Conservation (phyloP, 2,888 invertebrate species). For the Rhopalosiphum nymphaeae region DNA sequence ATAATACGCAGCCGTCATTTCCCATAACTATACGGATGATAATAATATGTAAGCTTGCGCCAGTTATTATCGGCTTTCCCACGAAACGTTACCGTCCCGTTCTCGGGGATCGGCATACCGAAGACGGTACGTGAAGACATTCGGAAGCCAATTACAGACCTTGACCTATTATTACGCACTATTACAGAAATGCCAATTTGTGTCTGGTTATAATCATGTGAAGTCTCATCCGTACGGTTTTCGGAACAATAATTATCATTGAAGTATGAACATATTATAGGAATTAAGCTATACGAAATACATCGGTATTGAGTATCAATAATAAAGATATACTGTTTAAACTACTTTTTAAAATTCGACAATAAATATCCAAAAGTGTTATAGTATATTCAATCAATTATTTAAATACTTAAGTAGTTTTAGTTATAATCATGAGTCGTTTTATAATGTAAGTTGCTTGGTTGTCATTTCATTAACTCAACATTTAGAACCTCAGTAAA, state of each 20-base stretch:
- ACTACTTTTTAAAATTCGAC: not conserved
- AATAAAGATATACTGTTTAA: not conserved
- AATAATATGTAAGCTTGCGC: conserved; percentile 18
- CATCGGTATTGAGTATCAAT: not conserved
- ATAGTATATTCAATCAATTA: not conserved
- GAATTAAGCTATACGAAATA: not conserved
- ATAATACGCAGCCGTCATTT: conserved; percentile 13
- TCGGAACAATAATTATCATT: conserved; percentile 3
- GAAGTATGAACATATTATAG: not conserved
- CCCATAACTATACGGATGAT: conserved; percentile 28
- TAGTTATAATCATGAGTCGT: not conserved
- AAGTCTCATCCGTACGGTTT: conserved; percentile 33
- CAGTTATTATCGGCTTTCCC: conserved; percentile 49
- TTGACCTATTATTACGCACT: conserved; percentile 59
- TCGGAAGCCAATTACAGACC: conserved; percentile 59
- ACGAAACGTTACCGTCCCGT: conserved; percentile 28
- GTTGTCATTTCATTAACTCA: not conserved
- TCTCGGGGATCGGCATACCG: conserved; percentile 53
- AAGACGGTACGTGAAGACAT: conserved; percentile 59
- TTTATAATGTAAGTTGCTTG: not conserved
- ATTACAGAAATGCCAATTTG: conserved; percentile 52
- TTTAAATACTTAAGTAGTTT: not conserved
- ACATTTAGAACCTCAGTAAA: not conserved
- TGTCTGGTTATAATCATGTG: conserved; percentile 40
- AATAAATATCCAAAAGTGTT: not conserved